Evolutionary conservation across 2,888 invertebrate species (phyloP).

Genomic region (Clostera curtula): DNA sequence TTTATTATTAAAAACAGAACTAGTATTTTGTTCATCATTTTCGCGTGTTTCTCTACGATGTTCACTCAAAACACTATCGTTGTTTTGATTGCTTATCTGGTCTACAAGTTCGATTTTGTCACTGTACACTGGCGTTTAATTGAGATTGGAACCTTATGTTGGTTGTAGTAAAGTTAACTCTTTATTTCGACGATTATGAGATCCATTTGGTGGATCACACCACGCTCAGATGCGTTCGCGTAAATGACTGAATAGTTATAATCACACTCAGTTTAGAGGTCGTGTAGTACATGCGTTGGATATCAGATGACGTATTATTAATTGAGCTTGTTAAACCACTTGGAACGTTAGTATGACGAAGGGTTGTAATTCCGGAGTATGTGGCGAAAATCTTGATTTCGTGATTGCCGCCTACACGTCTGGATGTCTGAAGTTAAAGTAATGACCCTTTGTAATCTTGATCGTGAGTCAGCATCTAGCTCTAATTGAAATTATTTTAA

Average conservation of each 20-base stretch:
- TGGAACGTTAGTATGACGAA: slow-evolving; percentile 7
- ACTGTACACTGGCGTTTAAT: slow-evolving; percentile 6
- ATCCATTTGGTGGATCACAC: slow-evolving; percentile 10
- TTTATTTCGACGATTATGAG: slow-evolving; percentile 3
- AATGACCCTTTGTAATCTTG: too few relatives aligned
- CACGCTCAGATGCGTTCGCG: slow-evolving; percentile 27
- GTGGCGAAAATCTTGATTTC: too few relatives aligned
- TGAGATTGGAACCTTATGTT: slow-evolving; percentile 25
- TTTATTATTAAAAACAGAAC: slow-evolving; percentile 23
- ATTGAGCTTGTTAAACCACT: slow-evolving; percentile 16
- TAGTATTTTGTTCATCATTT: slow-evolving; percentile 25
- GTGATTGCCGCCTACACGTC: too few relatives aligned
- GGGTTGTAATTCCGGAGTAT: too few relatives aligned
- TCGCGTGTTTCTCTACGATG: slow-evolving; percentile 26
- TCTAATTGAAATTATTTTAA: too few relatives aligned
- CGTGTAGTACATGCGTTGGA: slow-evolving; percentile 13
- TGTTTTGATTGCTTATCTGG: slow-evolving; percentile 43
- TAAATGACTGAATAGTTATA: slow-evolving; percentile 41
- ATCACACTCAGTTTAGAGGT: slow-evolving; percentile 43
- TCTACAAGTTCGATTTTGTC: slow-evolving; percentile 28
- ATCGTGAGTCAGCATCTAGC: too few relatives aligned
- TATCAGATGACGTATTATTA: slow-evolving; percentile 12
- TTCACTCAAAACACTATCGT: slow-evolving; percentile 33
- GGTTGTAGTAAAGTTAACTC: slow-evolving; percentile 12
- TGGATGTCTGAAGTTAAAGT: too few relatives aligned